Base-by-base conservation (phyloP, 2,113 vertebrate genomes). In the Oxyruncus cristatus region DNA sequence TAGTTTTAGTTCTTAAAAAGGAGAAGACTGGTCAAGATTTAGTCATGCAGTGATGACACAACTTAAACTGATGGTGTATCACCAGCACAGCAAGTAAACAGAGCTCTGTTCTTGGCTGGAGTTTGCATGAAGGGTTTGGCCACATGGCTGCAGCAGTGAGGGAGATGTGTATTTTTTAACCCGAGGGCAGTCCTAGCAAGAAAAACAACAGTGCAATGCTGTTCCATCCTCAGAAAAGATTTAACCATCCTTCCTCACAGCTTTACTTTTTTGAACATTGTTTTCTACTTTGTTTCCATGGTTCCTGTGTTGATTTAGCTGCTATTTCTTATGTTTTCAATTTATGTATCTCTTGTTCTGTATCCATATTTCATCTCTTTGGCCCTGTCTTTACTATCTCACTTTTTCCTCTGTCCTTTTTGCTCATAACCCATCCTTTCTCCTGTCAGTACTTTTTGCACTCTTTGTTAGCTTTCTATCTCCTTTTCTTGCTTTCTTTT, bases 51-150 rank as follows among this genome's bases (percentile, higher is more conserved):
- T 18, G 61, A 75, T 59, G 39, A 6, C 11, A 53, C 35, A 28
- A 49, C 8, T 81, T 59, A 14, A 1, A 41, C 13, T 0, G 0
- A 15, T 8, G 39, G 14, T 10, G 1, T 6, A 56, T 66, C 11
- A 24, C 21, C 33, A 75, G 37, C 9, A 44, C 0, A 16, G 22
- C 35, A 53, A 30, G 10, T 9, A 79, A 85, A 50, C 12, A 67
- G 55, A 52, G 16, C 9, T 73, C 24, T 75, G 90, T 33, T 21
- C 12, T 52, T 63, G 50, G 13, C 8, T 5, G 1, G 21, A 9
- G 12, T 66, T 28, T 89, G 7, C 7, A 24, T 19, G 49, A 28
- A 52, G 8, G 14, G 4, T 42, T 80, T 93, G 53, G 12, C 27
- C 50, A 44, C 14, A 20, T 21, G 41, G 61, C 9, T 46, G 0